These are phyloP conservation scores for Melanotus villosus DNA, from an alignment of 2,888 invertebrate species.

Conservation along the genomic window DNA sequence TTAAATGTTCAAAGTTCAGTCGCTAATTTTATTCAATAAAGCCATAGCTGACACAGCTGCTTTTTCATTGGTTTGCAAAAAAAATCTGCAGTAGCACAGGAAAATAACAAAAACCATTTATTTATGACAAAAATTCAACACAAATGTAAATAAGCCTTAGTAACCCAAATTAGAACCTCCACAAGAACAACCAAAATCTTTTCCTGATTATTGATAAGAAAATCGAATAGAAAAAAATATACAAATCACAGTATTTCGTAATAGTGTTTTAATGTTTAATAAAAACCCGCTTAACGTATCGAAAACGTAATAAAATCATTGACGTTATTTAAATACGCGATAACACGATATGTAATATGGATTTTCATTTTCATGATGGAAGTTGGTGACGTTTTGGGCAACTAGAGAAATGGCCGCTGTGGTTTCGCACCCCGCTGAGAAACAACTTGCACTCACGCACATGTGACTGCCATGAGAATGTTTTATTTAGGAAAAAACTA, in stretches of 20 bases:
- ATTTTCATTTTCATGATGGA: slow-evolving; percentile 12
- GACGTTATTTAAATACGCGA: not conserved
- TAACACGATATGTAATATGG: not conserved
- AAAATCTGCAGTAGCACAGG: too few relatives aligned
- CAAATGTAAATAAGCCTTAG: too few relatives aligned
- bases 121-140: too few relatives aligned
- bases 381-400: not conserved
- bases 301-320: not conserved
- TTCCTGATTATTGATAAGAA: too few relatives aligned
- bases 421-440: slow-evolving; percentile 14
- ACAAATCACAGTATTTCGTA: not conserved
- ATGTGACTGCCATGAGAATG: slow-evolving; percentile 1
- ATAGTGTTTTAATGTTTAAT: slow-evolving; percentile 3
- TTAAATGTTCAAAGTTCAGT: too few relatives aligned
- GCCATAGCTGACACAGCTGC: too few relatives aligned
- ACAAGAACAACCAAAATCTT: too few relatives aligned
- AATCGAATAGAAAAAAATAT: not conserved
- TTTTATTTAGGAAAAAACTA: not conserved
- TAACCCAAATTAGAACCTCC: too few relatives aligned
- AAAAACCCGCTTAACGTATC: not conserved
- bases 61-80: too few relatives aligned
- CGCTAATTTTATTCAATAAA: too few relatives aligned
- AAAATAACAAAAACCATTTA: too few relatives aligned
- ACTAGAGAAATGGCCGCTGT: not conserved
- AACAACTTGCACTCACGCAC: slow-evolving; percentile 4